A percentile compares a stretch with the other conserved stretches of the same genome.
Evolutionary conservation across 1,140 invertebrate species (phyloP).

Genomic region (Brachystomella parvula): DNA sequence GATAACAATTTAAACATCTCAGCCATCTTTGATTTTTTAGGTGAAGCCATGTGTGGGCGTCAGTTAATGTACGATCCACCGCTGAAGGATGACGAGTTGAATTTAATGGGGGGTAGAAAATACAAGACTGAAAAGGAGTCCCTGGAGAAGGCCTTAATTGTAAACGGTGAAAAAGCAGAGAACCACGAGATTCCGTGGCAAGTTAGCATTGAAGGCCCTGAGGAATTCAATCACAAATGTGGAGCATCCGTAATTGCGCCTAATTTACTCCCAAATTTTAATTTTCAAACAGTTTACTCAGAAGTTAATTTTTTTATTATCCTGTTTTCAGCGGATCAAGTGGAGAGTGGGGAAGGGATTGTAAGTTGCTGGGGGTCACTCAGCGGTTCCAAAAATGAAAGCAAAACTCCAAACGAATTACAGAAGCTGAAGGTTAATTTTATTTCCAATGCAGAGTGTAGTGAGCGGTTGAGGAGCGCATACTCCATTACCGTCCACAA

Average conservation of each 20-base stretch:
- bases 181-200: slow-evolving; percentile 45
- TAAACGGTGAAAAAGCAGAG: slow-evolving; percentile 42
- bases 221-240: slow-evolving; percentile 46
- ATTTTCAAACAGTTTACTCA: neutral
- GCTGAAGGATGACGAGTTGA: neutral
- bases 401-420: slow-evolving; percentile 12
- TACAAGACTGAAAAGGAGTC: neutral
- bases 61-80: slow-evolving; percentile 6
- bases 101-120: neutral
- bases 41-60: neutral
- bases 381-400: slow-evolving; percentile 8
- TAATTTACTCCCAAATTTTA: slow-evolving; percentile 45
- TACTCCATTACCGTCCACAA: slow-evolving; percentile 17
- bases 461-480: slow-evolving; percentile 17
- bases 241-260: slow-evolving; percentile 53
- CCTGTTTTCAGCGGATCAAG: neutral
- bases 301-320: neutral
- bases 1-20: no score
- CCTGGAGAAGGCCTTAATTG: slow-evolving; percentile 35
- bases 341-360: slow-evolving; percentile 12
- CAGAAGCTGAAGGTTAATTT: slow-evolving; percentile 32
- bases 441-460: slow-evolving; percentile 22
- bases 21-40: no score
- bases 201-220: slow-evolving; percentile 40
- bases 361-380: slow-evolving; percentile 28